phyloP scores from a whole-genome alignment of 2,888 invertebrate species.

The Plagodis dolabraria region DNA sequence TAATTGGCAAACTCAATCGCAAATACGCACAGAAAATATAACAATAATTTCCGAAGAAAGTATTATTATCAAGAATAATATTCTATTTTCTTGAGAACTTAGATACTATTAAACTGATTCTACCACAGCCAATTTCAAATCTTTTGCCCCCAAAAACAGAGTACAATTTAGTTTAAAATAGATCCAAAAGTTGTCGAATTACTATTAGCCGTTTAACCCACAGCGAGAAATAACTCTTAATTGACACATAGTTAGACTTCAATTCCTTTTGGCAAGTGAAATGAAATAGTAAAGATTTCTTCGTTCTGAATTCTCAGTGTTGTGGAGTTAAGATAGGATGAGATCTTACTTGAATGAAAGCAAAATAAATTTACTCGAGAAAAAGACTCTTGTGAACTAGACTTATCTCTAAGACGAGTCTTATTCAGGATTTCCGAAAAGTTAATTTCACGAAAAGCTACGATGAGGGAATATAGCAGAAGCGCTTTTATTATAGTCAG shows the following conservation, averaged over 20 bases:
- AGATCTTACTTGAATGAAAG: conserved; percentile 24
- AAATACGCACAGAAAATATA: conserved; percentile 29
- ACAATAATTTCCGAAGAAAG: conserved; percentile 26
- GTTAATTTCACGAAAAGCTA: conserved; percentile 6
- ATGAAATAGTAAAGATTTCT: conserved; percentile 26
- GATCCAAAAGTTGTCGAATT: conserved; percentile 16
- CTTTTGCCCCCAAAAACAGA: neutral
- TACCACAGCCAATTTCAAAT: conserved; percentile 2
- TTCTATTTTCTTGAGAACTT: conserved; percentile 16
- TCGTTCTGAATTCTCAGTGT: conserved; percentile 19
- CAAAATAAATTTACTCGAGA: conserved; percentile 22
- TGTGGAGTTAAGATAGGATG: conserved; percentile 23
- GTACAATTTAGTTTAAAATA: conserved; percentile 11
- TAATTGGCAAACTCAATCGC: conserved; percentile 28
- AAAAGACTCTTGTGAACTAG: conserved; percentile 16
- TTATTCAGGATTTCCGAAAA: conserved; percentile 17
- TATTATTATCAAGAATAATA: conserved; percentile 25
- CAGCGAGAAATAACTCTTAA: conserved; percentile 12
- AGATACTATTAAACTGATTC: neutral
- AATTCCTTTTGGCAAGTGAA: conserved; percentile 11
- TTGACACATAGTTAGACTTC: conserved; percentile 6
- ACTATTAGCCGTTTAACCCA: conserved; percentile 7
- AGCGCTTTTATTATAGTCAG: neutral
- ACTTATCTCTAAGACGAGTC: conserved; percentile 11
- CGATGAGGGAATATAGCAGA: neutral